Conservation (phyloP, 2,797 vertebrate genomes). For the Gadopsis bispinosus region DNA sequence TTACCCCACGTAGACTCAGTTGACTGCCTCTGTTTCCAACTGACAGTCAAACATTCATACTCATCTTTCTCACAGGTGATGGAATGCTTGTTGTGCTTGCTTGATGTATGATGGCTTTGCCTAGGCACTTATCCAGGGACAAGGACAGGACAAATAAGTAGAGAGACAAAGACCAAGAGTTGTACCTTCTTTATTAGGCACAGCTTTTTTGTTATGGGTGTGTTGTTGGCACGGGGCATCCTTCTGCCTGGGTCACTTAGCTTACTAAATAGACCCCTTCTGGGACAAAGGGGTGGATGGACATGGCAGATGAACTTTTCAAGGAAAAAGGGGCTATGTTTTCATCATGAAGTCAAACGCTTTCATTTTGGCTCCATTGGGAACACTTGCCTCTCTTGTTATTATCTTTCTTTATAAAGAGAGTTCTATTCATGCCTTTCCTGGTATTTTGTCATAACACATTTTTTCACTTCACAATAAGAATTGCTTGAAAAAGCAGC, state of each 20-base stretch:
- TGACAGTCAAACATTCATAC: not conserved
- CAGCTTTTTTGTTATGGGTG: constrained; percentile 35
- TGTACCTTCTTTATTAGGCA: constrained; percentile 39
- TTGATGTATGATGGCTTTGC: not conserved
- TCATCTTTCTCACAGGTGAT: not conserved
- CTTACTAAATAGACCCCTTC: constrained; percentile 54
- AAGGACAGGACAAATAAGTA: not conserved
- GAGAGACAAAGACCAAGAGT: constrained; percentile 1
- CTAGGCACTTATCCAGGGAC: not conserved
- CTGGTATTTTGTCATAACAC: constrained; percentile 36
- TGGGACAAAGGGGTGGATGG: constrained; percentile 44
- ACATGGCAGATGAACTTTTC: constrained; percentile 49
- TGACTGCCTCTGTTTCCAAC: not conserved
- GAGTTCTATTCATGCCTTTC: constrained; percentile 44
- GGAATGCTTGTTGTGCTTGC: not conserved
- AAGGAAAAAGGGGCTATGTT: constrained; percentile 24
- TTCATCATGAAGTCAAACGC: constrained; percentile 27
- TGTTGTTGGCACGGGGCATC: constrained; percentile 23
- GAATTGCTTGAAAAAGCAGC: not conserved
- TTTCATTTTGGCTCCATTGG: constrained; percentile 44
- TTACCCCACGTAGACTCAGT: not conserved
- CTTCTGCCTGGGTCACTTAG: constrained; percentile 46
- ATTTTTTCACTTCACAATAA: constrained; percentile 11
- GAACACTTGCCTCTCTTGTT: constrained; percentile 37
- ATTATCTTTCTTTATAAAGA: constrained; percentile 34